A percentile compares a stretch with the other conserved stretches of the same genome.
These are phyloP conservation scores for Lasioglossum zephyrum DNA, from an alignment of 2,888 invertebrate genomes.

Conservation along the genomic window DNA sequence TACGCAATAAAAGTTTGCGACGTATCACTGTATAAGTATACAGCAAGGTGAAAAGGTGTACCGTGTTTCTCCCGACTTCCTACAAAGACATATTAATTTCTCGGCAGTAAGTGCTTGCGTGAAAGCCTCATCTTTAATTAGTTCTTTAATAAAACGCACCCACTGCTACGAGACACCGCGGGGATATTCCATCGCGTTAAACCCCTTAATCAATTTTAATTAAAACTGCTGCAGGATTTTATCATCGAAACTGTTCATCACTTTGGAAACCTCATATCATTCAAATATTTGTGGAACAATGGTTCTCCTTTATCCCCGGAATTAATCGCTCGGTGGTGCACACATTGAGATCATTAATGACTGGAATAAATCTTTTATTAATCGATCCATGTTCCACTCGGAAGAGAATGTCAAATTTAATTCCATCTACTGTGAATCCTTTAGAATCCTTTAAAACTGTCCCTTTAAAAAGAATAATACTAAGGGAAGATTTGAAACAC, in stretches of 20 bases:
- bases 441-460: too few species aligned
- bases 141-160: slow-evolving; percentile 19
- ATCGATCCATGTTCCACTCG: neutral
- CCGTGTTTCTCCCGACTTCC: neutral
- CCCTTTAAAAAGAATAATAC: too few species aligned
- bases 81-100: neutral
- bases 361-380: neutral
- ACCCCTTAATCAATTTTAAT: slow-evolving; percentile 42
- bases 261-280: neutral
- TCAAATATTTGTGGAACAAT: slow-evolving; percentile 10
- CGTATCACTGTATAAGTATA: neutral
- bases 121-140: slow-evolving; percentile 24
- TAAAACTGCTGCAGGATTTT: slow-evolving; percentile 23
- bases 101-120: too few species aligned
- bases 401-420: neutral
- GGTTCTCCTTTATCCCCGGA: slow-evolving; percentile 10
- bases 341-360: neutral
- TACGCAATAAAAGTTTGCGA: neutral
- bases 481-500: neutral
- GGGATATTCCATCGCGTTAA: slow-evolving; percentile 2
- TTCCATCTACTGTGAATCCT: too few species aligned
- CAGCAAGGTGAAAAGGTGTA: neutral
- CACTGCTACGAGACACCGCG: neutral
- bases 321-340: neutral
- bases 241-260: neutral